Base-by-base conservation (phyloP, 2,797 vertebrate species). In the Chelonia mydas region DNA sequence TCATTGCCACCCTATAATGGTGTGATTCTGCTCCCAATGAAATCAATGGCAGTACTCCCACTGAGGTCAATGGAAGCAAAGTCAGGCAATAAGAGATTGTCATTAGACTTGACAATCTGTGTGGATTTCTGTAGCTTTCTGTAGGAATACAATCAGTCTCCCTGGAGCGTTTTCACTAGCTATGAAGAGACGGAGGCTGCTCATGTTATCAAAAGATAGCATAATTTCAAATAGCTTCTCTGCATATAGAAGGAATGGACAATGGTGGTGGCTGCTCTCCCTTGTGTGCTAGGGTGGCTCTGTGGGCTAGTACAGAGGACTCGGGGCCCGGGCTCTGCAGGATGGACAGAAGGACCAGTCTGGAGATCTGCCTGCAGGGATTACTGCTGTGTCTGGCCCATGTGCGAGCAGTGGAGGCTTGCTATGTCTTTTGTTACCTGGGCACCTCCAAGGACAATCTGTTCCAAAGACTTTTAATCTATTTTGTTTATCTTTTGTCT, bases 1-100 rank as follows among this genome's bases (percentile, higher is more conserved):
- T 41, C 21, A 37, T 37, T 72, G n/a, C 21, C 37, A 72, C 21
- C 53, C 51, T 95, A 94, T 90, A 90, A 91, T 89, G 91, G 28
- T 90, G 45, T 88, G 81, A 83, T 92, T 86, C 91, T 95, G 80
- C 11, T 96, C 88, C 91, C 1, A 37, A 50, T 95, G 95, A 96
- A 89, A 88, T 94, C 84, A 91, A 92, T 91, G 88, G 54, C 78
- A 87, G 45, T 92, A 96, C 25, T 68, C 86, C 19, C 72, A 53
- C 55, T 51, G 37, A 81, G 27, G 81, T 95, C 86, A 88, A 45
- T 54, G 81, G 89, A 81, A 91, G 15, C 33, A 93, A 87, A 89
- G 86, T 89, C 68, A 61, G 82, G 81, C 84, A 47, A 31, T 86
- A 79, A 50, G 80, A 90, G 12, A 16, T 83, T 91, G 25, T 74